Base-by-base conservation (phyloP, 2,888 invertebrate species). In the Caenorhabditis drosophilae region DNA sequence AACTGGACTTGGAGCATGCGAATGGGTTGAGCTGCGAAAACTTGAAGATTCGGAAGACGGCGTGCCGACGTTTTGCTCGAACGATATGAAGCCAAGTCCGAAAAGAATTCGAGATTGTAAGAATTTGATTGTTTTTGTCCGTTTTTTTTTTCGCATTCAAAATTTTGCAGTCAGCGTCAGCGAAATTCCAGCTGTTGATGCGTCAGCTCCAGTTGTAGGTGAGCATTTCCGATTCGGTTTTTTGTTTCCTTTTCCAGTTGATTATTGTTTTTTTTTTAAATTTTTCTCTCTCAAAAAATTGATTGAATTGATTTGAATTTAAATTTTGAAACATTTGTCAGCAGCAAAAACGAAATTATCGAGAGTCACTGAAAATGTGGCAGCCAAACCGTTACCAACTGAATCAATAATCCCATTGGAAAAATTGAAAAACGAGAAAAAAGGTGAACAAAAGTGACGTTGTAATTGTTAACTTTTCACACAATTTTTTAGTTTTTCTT, bases 21-120 rank as follows among this genome's bases (percentile, higher is more conserved):
- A 76, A 45, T 81, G 78, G 75, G 70, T 79, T 20, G 74, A 73
- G 47, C 61, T 82, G 38, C 64, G 77, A 2, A 69, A 61, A 38
- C 64, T 76, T 62, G 73, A 74, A 42, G 80, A 79, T n/a, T 61
- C 67, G 12, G 70, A 75, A 23, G 80, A 81, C 53, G 77, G 74
- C 20, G 70, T 76, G 12, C 78, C 78, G 6, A 82, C 81, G 2
- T 79, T 73, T 45, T 77, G 77, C 56, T 71, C 75, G 23, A 75
- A 73, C 41, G 76, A 78, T 25, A 70, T 75, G 68, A 79, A 78
- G 44, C 76, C 78, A 31, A 78, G 78, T 51, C 82, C 82, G 6
- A 73, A 80, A 56, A 58, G 82, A 18, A 72, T 55, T 16, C 56
- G 82, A 67, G 79, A 80, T 55, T 81, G 80, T 82, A 47, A 67